phyloP scores from a whole-genome alignment of 2,888 invertebrate genomes.

The Macaria liturata region DNA sequence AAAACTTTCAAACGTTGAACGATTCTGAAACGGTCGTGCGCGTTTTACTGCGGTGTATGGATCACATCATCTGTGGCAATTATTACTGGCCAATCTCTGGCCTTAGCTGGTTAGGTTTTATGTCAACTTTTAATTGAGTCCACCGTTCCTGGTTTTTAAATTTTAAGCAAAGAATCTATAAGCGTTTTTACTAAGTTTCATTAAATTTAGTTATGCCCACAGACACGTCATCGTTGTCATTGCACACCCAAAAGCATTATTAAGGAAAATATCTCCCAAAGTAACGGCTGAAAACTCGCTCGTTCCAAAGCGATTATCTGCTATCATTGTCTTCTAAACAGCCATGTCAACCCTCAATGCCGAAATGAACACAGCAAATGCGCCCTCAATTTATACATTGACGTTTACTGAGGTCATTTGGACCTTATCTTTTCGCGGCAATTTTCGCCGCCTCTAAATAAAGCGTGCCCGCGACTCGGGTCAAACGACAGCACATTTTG shows the following conservation, averaged over 20 bases:
- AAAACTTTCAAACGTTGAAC: constrained; percentile 54
- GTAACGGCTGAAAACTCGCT: constrained; percentile 7
- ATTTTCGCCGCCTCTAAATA: constrained; percentile 31
- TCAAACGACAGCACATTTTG: constrained; percentile 36
- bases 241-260: too few species aligned
- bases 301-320: background rate
- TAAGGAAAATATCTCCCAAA: too few species aligned
- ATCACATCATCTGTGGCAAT: constrained; percentile 31
- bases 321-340: constrained; percentile 2
- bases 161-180: too few species aligned
- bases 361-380: constrained; percentile 14
- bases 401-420: constrained; percentile 21
- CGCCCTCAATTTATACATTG: constrained; percentile 17
- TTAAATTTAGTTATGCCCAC: too few species aligned
- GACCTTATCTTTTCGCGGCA: constrained; percentile 25
- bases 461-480: constrained; percentile 34
- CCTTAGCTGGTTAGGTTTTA: too few species aligned
- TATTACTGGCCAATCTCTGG: constrained; percentile 2
- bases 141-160: too few species aligned
- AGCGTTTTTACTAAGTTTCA: too few species aligned
- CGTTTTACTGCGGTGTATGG: constrained; percentile 50
- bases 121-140: too few species aligned
- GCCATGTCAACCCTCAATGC: background rate
- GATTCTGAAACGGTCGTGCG: constrained; percentile 48
- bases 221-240: too few species aligned